Percentiles rank a stretch among this genome's conserved stretches.
These are phyloP conservation scores for Cetoscarus ocellatus DNA, from an alignment of 2,797 vertebrate species.

Conservation along the genomic window DNA sequence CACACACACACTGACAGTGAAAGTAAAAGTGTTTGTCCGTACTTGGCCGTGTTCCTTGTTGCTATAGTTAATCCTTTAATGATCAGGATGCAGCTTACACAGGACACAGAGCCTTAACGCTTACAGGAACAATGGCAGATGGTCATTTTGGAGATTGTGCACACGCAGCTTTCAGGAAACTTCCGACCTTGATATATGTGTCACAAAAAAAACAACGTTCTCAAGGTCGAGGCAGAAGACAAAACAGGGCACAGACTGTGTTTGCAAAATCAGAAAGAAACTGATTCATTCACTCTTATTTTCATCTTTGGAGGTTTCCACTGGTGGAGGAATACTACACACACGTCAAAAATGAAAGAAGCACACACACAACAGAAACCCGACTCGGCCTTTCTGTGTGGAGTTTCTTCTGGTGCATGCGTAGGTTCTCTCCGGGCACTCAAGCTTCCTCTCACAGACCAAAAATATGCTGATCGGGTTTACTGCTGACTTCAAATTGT, in stretches of 20 bases:
- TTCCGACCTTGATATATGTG: slow-evolving; percentile 15
- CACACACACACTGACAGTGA: slow-evolving; percentile 9
- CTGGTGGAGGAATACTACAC: too few relatives aligned
- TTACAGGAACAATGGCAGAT: slow-evolving; percentile 47
- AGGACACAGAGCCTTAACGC: slow-evolving; percentile 26
- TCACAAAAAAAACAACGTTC: slow-evolving; percentile 2
- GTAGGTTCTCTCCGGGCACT: too few relatives aligned
- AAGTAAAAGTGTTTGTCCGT: slow-evolving; percentile 34
- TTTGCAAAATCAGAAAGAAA: neutral
- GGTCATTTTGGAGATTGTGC: slow-evolving; percentile 49
- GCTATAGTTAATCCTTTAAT: slow-evolving; percentile 58
- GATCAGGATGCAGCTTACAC: slow-evolving; percentile 26
- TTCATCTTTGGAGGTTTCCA: too few relatives aligned
- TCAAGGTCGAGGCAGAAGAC: slow-evolving; percentile 4
- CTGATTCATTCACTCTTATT: too few relatives aligned
- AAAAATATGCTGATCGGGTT: too few relatives aligned
- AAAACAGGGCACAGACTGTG: neutral
- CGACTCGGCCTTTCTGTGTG: too few relatives aligned
- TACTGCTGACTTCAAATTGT: too few relatives aligned
- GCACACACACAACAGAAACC: too few relatives aligned
- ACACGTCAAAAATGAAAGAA: too few relatives aligned
- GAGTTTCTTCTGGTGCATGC: too few relatives aligned
- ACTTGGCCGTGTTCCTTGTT: slow-evolving; percentile 49
- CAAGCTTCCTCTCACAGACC: too few relatives aligned
- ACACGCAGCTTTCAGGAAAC: slow-evolving; percentile 26